These are phyloP conservation scores for Oxygymnocypris stewartii DNA, from an alignment of 2,113 vertebrate genomes.

Conservation along the genomic window DNA sequence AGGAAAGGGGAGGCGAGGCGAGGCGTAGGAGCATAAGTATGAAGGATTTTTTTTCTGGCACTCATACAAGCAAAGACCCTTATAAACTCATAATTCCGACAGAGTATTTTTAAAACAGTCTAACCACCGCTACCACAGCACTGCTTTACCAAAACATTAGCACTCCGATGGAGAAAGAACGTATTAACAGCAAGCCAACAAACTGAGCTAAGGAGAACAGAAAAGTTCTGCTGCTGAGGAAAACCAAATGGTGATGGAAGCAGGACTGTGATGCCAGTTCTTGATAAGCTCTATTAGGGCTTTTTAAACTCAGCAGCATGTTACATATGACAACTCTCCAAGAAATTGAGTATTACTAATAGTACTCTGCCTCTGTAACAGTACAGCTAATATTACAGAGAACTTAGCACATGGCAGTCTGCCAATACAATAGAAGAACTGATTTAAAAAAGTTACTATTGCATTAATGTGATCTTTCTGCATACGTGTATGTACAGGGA, in stretches of 20 bases:
- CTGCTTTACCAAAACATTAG: slow-evolving; percentile 7
- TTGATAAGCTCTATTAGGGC: neutral
- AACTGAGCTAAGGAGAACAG: neutral
- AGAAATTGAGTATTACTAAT: slow-evolving; percentile 13
- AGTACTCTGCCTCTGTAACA: neutral
- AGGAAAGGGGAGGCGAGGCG: slow-evolving; percentile 26
- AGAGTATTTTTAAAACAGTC: slow-evolving; percentile 40
- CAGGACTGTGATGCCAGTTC: neutral
- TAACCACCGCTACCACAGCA: slow-evolving; percentile 9
- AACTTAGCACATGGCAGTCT: slow-evolving; percentile 19
- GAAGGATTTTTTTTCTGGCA: slow-evolving; percentile 26
- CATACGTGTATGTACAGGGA: neutral
- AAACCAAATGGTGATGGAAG: neutral
- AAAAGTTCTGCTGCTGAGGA: neutral
- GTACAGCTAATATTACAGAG: slow-evolving; percentile 25
- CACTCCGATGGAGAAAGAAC: neutral
- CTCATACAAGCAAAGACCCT: slow-evolving; percentile 46
- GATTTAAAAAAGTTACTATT: neutral
- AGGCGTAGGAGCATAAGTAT: slow-evolving; percentile 53
- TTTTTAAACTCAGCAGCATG: neutral
- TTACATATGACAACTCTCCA: neutral
- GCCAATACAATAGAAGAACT: slow-evolving; percentile 20
- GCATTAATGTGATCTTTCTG: slow-evolving; percentile 1
- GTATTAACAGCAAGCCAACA: neutral
- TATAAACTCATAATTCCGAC: slow-evolving; percentile 30